Evolutionary conservation across 2,797 vertebrate genomes (phyloP), one percentile per base, ranked within the genome.

Genomic region (Ceyx erithaca): DNA sequence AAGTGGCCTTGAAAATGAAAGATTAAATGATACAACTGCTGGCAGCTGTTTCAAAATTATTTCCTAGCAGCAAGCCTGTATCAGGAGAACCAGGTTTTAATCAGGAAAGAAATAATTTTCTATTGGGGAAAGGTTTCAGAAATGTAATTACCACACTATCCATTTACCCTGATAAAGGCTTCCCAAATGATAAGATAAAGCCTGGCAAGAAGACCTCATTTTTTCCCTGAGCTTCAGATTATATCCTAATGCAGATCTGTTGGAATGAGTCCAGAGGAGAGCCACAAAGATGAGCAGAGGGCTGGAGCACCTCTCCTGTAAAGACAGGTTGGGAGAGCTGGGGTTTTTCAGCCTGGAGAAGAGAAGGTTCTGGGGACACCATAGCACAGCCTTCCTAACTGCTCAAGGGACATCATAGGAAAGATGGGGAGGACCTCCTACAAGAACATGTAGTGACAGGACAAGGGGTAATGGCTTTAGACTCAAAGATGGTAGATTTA

Each of bases 81-180:
- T 88, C 86, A 78, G 45, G n/a, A 92, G 61, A 85, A 35, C 30
- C 26, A 90, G 45, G 33, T 80, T 92, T 93, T 92, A 95, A 94
- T 91, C 51, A 91, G 52, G 22, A 17, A 89, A 89, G 93, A 91
- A 94, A 90, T 85, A 92, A 86, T 87, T 93, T 95, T 90, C 76
- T 92, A 20, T n/a, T 55, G 61, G 30, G 48, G 57, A 90, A 94
- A 82, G 35, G 15, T 75, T 95, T 94, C 76, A 52, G 30, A 94
- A 96, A 82, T 90, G 61, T 87, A 94, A 95, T 94, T 90, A 91
- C 33, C 89, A 90, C 12, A 35, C 73, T 92, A 94, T 58, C 45
- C 59, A 58, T 51, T 90, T 80, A 80, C 51, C 54, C 82, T 83
- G 85, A 92, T 90, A 95, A 93, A 79, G 35, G 33, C 28, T 59